A percentile compares a stretch with the other conserved stretches of the same genome.
Conservation (phyloP, 2,888 invertebrate genomes). For the Drepanosiphum platanoidis region DNA sequence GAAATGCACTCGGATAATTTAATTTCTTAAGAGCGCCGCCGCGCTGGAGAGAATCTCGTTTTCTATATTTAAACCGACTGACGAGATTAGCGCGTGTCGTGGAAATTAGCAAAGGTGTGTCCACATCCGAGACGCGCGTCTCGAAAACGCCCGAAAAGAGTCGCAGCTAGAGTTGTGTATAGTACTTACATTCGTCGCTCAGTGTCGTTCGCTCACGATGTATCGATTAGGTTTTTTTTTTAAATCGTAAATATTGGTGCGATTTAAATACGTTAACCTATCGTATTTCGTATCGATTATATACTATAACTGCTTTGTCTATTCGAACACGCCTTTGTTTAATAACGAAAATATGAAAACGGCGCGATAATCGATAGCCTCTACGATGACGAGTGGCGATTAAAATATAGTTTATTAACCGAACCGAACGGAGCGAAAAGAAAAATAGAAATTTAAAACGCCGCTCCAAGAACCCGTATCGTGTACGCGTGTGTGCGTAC, state of each 20-base stretch:
- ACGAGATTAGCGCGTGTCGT: slow-evolving; percentile 14
- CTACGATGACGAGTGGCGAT: neutral
- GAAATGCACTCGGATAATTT: slow-evolving; percentile 22
- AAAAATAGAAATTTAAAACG: neutral
- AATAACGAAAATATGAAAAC: neutral
- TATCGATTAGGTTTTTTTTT: too few species aligned
- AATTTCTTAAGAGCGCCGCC: neutral
- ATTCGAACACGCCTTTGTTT: too few species aligned
- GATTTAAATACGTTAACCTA: too few species aligned
- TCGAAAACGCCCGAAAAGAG: too few species aligned
- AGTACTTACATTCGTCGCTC: too few species aligned
- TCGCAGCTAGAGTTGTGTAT: too few species aligned
- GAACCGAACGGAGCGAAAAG: neutral
- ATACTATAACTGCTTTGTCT: too few species aligned
- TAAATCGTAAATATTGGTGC: too few species aligned
- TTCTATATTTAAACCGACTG: neutral
- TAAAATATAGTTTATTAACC: neutral
- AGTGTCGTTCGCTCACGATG: too few species aligned
- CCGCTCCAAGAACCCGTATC: neutral
- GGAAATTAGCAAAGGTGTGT: neutral
- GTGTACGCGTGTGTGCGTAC: neutral
- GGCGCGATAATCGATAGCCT: neutral
- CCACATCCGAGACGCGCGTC: too few species aligned
- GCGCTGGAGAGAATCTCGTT: slow-evolving; percentile 41
- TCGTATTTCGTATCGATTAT: too few species aligned